Conservation (phyloP, 2,888 invertebrate genomes). For the Acronicta alni region DNA sequence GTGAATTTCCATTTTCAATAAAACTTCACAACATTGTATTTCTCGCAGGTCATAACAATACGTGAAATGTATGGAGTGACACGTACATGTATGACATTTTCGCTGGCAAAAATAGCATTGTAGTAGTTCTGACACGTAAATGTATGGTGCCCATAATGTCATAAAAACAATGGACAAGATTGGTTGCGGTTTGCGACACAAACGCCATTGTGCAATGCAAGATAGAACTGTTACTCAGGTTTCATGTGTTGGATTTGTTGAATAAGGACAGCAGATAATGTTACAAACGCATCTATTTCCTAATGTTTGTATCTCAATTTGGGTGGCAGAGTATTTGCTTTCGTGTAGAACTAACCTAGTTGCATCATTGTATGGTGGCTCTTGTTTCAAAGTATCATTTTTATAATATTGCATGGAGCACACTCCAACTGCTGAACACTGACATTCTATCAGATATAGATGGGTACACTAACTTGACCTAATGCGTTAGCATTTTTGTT, state of each 20-base stretch:
- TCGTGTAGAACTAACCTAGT: conserved; percentile 6
- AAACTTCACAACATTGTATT: conserved; percentile 45
- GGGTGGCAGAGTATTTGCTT: conserved; percentile 35
- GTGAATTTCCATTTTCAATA: conserved; percentile 35
- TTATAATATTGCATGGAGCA: no score
- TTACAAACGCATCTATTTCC: conserved; percentile 49
- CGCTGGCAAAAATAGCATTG: conserved; percentile 34
- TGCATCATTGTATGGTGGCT: conserved; percentile 16
- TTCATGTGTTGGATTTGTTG: conserved; percentile 61
- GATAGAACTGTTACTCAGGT: conserved; percentile 60
- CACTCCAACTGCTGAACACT: no score
- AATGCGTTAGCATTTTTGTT: no score
- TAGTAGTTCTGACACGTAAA: conserved; percentile 49
- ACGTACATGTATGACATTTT: conserved; percentile 32
- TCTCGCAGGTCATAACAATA: conserved; percentile 18
- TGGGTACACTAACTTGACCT: no score
- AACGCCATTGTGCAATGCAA: conserved; percentile 66
- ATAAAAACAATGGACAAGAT: conserved; percentile 77
- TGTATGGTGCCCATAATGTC: conserved; percentile 63
- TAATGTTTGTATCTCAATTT: conserved; percentile 41
- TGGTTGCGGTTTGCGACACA: conserved; percentile 75
- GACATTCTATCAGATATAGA: no score
- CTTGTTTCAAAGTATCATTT: conserved; percentile 10
- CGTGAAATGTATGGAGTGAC: conserved; percentile 29
- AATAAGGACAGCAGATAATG: conserved; percentile 57